Percentiles rank a stretch among this genome's conserved stretches.
These are phyloP conservation scores for Eupithecia pulchellata DNA, from an alignment of 2,888 invertebrate species.

Conservation along the genomic window DNA sequence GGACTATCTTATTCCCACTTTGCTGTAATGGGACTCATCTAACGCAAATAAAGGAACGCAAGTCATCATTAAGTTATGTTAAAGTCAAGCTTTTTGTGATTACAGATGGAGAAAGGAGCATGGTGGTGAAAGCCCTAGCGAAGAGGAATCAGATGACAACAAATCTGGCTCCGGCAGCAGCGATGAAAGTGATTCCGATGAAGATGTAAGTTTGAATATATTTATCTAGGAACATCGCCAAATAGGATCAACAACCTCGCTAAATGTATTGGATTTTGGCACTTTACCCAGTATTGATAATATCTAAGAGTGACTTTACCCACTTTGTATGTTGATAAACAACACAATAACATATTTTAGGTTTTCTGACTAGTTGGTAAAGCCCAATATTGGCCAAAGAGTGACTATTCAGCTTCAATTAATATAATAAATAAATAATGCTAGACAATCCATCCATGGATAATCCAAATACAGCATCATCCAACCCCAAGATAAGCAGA, in stretches of 20 bases:
- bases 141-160: slow-evolving; percentile 86
- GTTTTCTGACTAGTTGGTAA: too few species aligned
- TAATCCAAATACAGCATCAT: too few species aligned
- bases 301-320: background rate
- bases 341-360: too few species aligned
- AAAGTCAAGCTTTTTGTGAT: slow-evolving; percentile 16
- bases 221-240: background rate
- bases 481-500: too few species aligned
- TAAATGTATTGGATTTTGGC: background rate
- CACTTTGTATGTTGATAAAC: background rate
- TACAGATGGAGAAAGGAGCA: slow-evolving; percentile 86
- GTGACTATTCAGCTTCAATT: too few species aligned
- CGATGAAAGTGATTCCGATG: slow-evolving; percentile 86
- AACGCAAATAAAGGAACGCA: too few species aligned
- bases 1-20: background rate
- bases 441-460: too few species aligned
- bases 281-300: background rate
- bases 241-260: background rate
- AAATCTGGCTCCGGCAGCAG: slow-evolving; percentile 86
- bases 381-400: too few species aligned
- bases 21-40: too few species aligned
- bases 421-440: too few species aligned
- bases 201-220: slow-evolving; percentile 68
- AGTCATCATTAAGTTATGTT: background rate
- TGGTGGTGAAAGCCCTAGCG: slow-evolving; percentile 85